Base-by-base conservation (phyloP, 2,888 invertebrate species). In the Drosophila infuscata region DNA sequence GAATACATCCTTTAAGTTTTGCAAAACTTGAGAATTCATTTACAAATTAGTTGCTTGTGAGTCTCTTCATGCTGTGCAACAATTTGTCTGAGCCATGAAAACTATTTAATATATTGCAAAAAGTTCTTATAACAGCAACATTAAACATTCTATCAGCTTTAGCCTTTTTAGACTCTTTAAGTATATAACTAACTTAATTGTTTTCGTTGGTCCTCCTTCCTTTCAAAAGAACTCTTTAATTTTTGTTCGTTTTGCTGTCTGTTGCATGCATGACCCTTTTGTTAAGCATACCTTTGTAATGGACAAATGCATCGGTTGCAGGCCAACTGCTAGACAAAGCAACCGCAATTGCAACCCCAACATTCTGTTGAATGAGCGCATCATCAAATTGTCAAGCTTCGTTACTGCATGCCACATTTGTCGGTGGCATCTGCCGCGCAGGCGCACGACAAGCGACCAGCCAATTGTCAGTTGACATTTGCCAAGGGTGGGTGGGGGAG, bases 391-490 rank as follows among this genome's bases (percentile, higher is more conserved):
- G 57, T 41, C 20, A 33, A 33, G 53, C 57, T 36, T 49, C 30
- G 57, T 49, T 57, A 32, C 29, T 9, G 20, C 30, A 68, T 36
- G 43, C 33, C 58, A 54, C 53, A 63, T 52, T 68, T 62, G 65
- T 36, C 54, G 54, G 82, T 82, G 79, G 82, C 82, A 79, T 82
- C 80, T 79, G 82, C 82, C 59, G 61, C 79, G 74, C 79, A 67
- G 67, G 70, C 79, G 70, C 71, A 64, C 52, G 58, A 61, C 80
- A 77, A 75, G 66, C 86, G 57, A 65, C 80, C 30, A 38, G 67
- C 60, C 83, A 85, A 79, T 84, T 88, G 79, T 54, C 48, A 56
- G 59, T 81, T 88, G 83, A 71, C 87, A 84, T 87, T 89, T 68
- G 70, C 57, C 53, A 77, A 82, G 84, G 38, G 36, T 11, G 25